Base-by-base conservation (phyloP, 2,797 vertebrate genomes). In the Otus scops region DNA sequence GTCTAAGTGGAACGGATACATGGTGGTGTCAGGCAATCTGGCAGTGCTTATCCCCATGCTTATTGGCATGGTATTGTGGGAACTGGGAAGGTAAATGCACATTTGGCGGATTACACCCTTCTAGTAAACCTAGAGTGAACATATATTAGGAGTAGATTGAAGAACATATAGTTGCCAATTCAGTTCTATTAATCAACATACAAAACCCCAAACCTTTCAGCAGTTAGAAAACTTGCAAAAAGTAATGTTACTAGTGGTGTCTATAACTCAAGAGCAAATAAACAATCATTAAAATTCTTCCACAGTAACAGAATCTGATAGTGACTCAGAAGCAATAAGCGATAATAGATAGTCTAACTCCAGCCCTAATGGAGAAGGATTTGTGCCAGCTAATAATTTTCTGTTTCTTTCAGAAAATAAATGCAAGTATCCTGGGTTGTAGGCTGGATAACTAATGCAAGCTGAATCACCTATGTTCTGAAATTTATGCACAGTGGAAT, bases 221-320 rank as follows among this genome's bases (percentile, higher is more conserved):
- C 59, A 82, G 80, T 93, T 93, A 91, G 48, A 85, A 92, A 92
- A 89, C 77, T 82, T 87, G 54, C 41, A 75, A 83, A 93, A 93
- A 61, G 43, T 73, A 94, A 56, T 78, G 43, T 43, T 88, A 32
- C 30, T 43, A 81, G 59, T 51, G 28, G 20, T 73, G 54, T 64
- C 47, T 92, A 5, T 84, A 89, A 88, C 86, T 93, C 54, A 81
- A 71, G 36, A 67, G 63, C 69, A 92, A 92, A 93, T 78, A 96
- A 95, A 79, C 69, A 79, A 28, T 77, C 73, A 85, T 92, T 92
- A 88, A 88, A 84, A 93, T 95, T 96, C 77, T 95, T 81, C 63
- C 60, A 61, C 47, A 79, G 74, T 67, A 93, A 60, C 43, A 84
- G 65, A 91, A 87, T 88, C 77, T 88, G 70, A 78, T 84, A 87